Conservation (phyloP, 2,797 vertebrate species). For the Apodemus agrarius region DNA sequence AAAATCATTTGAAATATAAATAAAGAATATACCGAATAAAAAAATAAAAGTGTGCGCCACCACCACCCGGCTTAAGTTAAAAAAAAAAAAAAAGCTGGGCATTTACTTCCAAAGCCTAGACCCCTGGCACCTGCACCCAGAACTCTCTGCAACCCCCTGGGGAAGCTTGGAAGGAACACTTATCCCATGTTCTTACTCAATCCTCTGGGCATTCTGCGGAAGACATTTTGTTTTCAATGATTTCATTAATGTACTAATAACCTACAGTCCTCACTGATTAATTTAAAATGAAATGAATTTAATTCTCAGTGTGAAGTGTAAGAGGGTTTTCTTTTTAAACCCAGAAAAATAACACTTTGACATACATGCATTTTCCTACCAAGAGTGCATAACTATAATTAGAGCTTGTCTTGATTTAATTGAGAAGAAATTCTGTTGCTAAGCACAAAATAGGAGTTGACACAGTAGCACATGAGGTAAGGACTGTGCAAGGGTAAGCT, state of each 20-base stretch:
- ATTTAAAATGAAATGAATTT: constrained; percentile 48
- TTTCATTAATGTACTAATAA: background rate
- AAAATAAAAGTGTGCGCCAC: too few relatives aligned
- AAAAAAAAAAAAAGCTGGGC: too few relatives aligned
- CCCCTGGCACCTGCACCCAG: background rate
- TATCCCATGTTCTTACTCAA: background rate
- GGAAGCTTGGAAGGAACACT: background rate
- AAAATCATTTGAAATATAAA: too few relatives aligned
- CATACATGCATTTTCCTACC: constrained; percentile 15
- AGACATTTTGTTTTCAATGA: background rate
- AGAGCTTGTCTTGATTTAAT: constrained; percentile 33
- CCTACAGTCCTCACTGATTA: background rate
- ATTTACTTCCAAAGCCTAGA: background rate
- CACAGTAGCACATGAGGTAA: background rate
- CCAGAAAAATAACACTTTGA: constrained; percentile 8
- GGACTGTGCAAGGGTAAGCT: background rate
- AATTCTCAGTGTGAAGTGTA: constrained; percentile 10
- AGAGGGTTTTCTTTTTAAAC: background rate
- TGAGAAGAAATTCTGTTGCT: constrained; percentile 9
- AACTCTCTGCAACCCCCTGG: background rate
- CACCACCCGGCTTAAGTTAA: too few relatives aligned
- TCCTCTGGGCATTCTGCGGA: background rate
- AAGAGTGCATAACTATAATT: constrained; percentile 17
- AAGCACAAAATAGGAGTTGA: background rate
- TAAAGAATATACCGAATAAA: too few relatives aligned